phyloP scores from a whole-genome alignment of 2,113 vertebrate genomes.

The Corythoichthys haematopterus region DNA sequence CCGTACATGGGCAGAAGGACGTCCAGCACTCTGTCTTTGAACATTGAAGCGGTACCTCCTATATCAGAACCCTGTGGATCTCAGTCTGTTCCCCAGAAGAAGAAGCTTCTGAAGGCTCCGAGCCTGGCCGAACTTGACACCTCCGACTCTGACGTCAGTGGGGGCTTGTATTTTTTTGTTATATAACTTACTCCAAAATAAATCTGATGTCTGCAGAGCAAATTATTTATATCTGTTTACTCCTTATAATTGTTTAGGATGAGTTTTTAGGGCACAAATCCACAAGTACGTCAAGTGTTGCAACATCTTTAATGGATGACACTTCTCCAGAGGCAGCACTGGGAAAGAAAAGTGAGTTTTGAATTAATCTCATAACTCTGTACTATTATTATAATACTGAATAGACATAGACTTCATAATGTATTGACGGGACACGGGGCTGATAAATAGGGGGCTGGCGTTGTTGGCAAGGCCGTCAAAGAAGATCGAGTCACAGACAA shows the following conservation, averaged over 20 bases:
- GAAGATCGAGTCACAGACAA: too few species aligned
- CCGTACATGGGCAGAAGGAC: conserved; percentile 77
- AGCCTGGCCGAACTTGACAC: conserved; percentile 88
- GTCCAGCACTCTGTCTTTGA: conserved; percentile 72
- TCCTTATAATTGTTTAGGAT: conserved; percentile 70
- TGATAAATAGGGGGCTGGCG: too few species aligned
- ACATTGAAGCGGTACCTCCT: conserved; percentile 69
- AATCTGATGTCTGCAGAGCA: not conserved
- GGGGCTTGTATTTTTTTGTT: conserved; percentile 4
- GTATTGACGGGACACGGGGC: too few species aligned
- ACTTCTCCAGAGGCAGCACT: conserved; percentile 75
- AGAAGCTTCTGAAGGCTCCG: conserved; percentile 89
- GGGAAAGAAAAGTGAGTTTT: conserved; percentile 85
- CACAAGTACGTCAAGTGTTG: conserved; percentile 83
- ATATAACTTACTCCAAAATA: not conserved
- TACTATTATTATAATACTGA: not conserved
- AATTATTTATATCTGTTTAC: conserved; percentile 2
- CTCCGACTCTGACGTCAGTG: conserved; percentile 91
- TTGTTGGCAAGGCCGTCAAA: too few species aligned
- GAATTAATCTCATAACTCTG: conserved; percentile 1
- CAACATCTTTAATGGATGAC: conserved; percentile 83
- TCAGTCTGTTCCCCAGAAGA: conserved; percentile 74
- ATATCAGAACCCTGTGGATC: conserved; percentile 49
- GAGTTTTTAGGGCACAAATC: conserved; percentile 77
- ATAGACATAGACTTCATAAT: not conserved